A percentile compares a stretch with the other conserved stretches of the same genome.
Conservation (phyloP, 2,888 invertebrate genomes). For the Epiblema foenella region DNA sequence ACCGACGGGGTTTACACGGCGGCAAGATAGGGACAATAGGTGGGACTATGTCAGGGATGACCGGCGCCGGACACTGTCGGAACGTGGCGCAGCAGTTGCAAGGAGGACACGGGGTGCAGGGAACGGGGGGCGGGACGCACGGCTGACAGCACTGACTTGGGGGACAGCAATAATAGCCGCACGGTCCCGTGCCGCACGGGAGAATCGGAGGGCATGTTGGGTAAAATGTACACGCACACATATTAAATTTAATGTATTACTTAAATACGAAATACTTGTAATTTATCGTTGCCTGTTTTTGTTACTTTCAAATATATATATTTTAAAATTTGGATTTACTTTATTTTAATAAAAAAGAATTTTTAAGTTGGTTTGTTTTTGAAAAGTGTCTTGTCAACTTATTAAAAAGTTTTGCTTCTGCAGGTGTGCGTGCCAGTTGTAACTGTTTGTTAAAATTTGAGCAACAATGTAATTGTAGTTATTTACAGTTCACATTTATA, state of each 20-base stretch:
- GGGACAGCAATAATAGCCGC: constrained; percentile 65
- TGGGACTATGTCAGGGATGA: constrained; percentile 71
- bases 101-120: constrained; percentile 76
- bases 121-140: constrained; percentile 71
- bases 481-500: background rate
- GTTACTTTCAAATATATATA: background rate
- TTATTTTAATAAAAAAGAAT: background rate
- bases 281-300: constrained; percentile 31
- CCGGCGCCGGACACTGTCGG: constrained; percentile 73
- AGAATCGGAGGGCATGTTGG: constrained; percentile 75
- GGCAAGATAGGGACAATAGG: constrained; percentile 77
- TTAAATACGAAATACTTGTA: constrained; percentile 36
- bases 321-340: background rate
- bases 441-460: background rate
- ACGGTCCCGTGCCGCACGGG: constrained; percentile 71
- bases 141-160: constrained; percentile 72
- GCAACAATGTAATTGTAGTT: background rate
- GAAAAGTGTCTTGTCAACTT: constrained; percentile 6
- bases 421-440: background rate
- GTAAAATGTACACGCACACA: constrained; percentile 68
- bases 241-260: constrained; percentile 45
- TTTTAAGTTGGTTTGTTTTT: constrained; percentile 10
- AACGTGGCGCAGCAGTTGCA: constrained; percentile 70
- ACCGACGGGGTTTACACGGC: constrained; percentile 69
- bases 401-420: background rate